Base-by-base conservation (phyloP, 2,113 vertebrate genomes). In the Cervus canadensis region DNA sequence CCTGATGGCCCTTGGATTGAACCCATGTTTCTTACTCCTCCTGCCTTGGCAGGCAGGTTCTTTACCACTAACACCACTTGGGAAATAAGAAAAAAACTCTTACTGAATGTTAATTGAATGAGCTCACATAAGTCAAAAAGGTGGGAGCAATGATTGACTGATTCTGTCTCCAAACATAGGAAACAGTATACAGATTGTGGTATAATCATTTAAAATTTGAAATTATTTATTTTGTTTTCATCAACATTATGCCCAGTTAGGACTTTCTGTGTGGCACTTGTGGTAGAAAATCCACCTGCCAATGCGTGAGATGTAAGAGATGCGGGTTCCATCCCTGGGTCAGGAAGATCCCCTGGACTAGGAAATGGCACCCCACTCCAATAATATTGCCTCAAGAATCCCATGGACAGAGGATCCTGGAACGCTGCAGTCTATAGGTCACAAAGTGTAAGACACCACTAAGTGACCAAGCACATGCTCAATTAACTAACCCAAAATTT, bases 251-350 rank as follows among this genome's bases (percentile, higher is more conserved):
- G 26, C n/a, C 56, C 23, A 54, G 33, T 67, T 67, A 67, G 33
- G 33, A n/a, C 33, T 19, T 67, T 7, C 62, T 67, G 16, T n/a
- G 4, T n/a, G 16, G 33, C 0, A 4, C 62, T 67, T n/a, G 16
- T n/a, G 62, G 33, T 67, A 67, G 62, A 67, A 67, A 67, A 64
- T 19, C 62, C 62, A 64, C 33, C 33, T 64, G 30, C 62, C 33
- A n/a, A 19, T 19, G 62, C 3, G 8, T 7, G 30, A 67, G 7
- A n/a, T 0, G 0, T 36, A 21, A 36, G 33, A 67, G 17, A 11
- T 36, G 33, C 0, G 8, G 17, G 8, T 67, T 67, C 8, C 1
- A 36, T 67, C 4, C 8, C 64, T 36, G 17, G 17, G 33, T 67
- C 33, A 67, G 8, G 33, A 36, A 67, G 64, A 67, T 36, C 33